Evolutionary conservation across 2,113 vertebrate species (phyloP).

Genomic region (Ascaphus truei): DNA sequence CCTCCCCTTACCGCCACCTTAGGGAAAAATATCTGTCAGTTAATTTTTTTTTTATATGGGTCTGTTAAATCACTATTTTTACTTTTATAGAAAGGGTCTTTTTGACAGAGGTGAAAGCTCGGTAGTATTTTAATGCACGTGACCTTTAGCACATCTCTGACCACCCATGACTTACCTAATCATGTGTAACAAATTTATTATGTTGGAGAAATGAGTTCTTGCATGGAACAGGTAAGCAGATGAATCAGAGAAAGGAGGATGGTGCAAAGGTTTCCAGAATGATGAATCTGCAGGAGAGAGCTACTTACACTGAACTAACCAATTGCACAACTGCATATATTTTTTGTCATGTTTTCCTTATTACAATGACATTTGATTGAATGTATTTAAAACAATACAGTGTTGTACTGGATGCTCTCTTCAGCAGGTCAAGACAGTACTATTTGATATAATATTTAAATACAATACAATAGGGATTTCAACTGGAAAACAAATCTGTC

Average conservation of each 20-base stretch:
- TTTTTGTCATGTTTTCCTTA: no score
- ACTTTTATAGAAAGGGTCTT: slow-evolving; percentile 47
- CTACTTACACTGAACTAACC: no score
- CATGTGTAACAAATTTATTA: slow-evolving; percentile 62
- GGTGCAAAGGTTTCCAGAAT: background rate
- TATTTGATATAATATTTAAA: no score
- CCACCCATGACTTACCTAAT: slow-evolving; percentile 57
- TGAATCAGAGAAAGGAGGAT: slow-evolving; percentile 42
- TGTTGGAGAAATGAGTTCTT: slow-evolving; percentile 52
- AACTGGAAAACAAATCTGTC: no score
- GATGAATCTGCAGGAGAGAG: no score
- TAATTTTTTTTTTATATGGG: slow-evolving; percentile 47
- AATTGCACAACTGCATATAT: no score
- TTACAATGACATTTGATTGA: no score
- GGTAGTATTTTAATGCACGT: slow-evolving; percentile 53
- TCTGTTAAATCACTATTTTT: slow-evolving; percentile 39
- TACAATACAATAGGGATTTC: no score
- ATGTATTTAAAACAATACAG: no score
- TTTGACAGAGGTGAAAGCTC: slow-evolving; percentile 38
- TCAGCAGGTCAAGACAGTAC: no score
- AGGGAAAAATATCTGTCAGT: background rate
- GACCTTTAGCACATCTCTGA: slow-evolving; percentile 57
- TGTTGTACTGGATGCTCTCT: no score
- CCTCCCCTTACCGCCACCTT: no score
- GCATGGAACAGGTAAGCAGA: slow-evolving; percentile 42